A percentile compares a stretch with the other conserved stretches of the same genome.
These are phyloP conservation scores for Oryzias sinensis DNA, from an alignment of 2,797 vertebrate genomes.

Conservation along the genomic window DNA sequence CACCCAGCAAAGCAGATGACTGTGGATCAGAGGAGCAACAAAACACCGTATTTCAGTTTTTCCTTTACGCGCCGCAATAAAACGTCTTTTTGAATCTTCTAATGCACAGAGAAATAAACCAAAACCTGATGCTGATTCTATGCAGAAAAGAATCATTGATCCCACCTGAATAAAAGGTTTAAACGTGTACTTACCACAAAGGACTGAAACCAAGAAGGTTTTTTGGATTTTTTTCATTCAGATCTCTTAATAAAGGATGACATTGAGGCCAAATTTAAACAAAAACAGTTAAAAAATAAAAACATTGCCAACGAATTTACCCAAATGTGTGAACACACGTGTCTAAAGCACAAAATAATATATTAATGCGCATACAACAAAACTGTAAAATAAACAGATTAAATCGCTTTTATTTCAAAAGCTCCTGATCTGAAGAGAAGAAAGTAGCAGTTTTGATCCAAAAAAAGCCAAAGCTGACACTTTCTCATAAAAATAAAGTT, in stretches of 20 bases:
- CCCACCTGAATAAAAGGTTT: slow-evolving; percentile 80
- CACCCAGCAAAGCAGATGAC: slow-evolving; percentile 70
- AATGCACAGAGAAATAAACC: slow-evolving; percentile 43
- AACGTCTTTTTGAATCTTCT: slow-evolving; percentile 34
- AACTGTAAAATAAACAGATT: slow-evolving; percentile 56
- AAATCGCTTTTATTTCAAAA: slow-evolving; percentile 34
- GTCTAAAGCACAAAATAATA: slow-evolving; percentile 69
- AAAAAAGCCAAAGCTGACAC: neutral
- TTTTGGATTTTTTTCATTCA: slow-evolving; percentile 80
- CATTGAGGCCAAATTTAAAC: slow-evolving; percentile 79
- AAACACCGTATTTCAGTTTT: slow-evolving; percentile 72
- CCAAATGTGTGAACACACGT: slow-evolving; percentile 65
- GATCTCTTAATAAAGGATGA: slow-evolving; percentile 79
- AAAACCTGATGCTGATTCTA: slow-evolving; percentile 56
- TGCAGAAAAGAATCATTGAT: slow-evolving; percentile 65
- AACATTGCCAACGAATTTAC: slow-evolving; percentile 33
- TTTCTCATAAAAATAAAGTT: slow-evolving; percentile 10
- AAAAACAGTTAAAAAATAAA: slow-evolving; percentile 65
- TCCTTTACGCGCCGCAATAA: slow-evolving; percentile 36
- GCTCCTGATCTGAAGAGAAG: slow-evolving; percentile 56
- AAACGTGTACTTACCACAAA: slow-evolving; percentile 82
- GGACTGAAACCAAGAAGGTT: slow-evolving; percentile 79
- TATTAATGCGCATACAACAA: slow-evolving; percentile 71
- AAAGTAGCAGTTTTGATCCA: slow-evolving; percentile 51
- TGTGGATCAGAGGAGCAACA: slow-evolving; percentile 77